Conservation (phyloP, 2,888 invertebrate genomes). For the Hirudinaria manillensis region DNA sequence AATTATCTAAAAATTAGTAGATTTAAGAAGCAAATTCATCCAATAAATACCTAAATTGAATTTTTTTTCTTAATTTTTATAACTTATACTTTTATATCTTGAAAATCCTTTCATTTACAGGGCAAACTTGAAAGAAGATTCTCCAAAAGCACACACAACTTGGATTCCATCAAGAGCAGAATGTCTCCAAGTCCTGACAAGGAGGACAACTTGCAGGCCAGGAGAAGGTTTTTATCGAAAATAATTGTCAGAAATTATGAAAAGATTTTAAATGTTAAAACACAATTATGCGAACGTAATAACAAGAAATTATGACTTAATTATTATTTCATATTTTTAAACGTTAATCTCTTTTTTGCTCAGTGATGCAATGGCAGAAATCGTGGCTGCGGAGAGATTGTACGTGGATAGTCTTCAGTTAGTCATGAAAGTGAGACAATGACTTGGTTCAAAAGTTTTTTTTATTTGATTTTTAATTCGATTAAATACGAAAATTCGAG, state of each 20-base stretch:
- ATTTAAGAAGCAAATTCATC: no score
- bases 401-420: conserved; percentile 8
- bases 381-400: conserved; percentile 3
- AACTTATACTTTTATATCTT: background rate
- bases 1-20: no score
- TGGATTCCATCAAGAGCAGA: conserved; percentile 1
- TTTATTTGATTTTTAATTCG: no score
- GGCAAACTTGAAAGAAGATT: background rate
- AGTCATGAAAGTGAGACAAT: conserved; percentile 5
- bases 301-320: no score
- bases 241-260: no score
- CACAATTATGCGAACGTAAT: no score
- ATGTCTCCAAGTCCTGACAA: background rate
- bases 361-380: background rate
- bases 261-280: no score
- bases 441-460: background rate
- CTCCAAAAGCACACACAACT: conserved; percentile 1
- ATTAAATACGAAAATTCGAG: no score
- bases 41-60: no score
- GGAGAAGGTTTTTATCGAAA: background rate
- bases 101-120: background rate
- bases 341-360: no score
- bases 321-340: no score
- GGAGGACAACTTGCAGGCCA: background rate
- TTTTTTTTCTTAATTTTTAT: background rate